These are phyloP conservation scores for Drosophila lutescens DNA, from an alignment of 2,888 invertebrate species.

Conservation along the genomic window DNA sequence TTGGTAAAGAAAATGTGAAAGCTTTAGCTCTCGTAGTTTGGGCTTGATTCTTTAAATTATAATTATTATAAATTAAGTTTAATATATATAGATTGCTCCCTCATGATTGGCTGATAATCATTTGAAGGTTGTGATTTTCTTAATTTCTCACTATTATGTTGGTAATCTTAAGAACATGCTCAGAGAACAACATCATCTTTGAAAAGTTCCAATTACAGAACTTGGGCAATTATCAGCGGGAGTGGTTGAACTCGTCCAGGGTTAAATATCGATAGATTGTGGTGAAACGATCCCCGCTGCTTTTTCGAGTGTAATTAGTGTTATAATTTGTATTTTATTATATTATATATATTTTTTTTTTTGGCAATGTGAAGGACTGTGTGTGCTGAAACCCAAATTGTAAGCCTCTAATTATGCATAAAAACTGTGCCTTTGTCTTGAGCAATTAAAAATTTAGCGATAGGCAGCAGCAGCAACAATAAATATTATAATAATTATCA, in stretches of 20 bases:
- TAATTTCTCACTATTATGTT: too few species aligned
- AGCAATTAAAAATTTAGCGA: slow-evolving; percentile 40
- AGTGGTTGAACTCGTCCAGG: slow-evolving; percentile 1
- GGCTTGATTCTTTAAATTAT: too few species aligned
- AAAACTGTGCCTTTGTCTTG: slow-evolving; percentile 61
- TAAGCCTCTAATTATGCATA: slow-evolving; percentile 63
- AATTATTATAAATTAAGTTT: too few species aligned
- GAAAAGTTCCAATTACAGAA: background rate
- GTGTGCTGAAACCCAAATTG: slow-evolving; percentile 30
- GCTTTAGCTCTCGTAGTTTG: too few species aligned
- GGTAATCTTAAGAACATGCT: too few species aligned
- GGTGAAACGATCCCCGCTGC: slow-evolving; percentile 14
- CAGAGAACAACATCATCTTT: background rate
- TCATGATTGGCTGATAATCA: too few species aligned
- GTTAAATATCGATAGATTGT: slow-evolving; percentile 2
- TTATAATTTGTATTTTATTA: background rate
- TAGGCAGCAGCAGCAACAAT: slow-evolving; percentile 8
- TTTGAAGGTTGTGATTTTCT: too few species aligned
- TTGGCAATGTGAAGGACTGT: slow-evolving; percentile 59
- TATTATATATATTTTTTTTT: background rate
- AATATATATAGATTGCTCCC: too few species aligned
- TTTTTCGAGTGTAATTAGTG: slow-evolving; percentile 7
- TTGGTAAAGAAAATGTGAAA: too few species aligned
- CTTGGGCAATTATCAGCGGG: background rate
- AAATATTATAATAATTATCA: slow-evolving; percentile 33